Evolutionary conservation across 2,888 invertebrate species (phyloP).

Genomic region (Callinectes sapidus): DNA sequence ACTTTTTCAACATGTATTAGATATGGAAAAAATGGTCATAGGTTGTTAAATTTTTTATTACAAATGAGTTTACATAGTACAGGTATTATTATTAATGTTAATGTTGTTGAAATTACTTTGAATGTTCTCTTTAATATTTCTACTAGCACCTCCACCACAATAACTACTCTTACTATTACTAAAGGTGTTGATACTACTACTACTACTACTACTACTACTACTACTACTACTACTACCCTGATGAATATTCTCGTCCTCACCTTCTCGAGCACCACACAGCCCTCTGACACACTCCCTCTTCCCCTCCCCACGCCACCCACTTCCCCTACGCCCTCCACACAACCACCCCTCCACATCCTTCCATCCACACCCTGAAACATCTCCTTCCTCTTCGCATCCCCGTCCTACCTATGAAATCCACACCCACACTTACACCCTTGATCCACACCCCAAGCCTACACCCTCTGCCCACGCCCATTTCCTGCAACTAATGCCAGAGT

Average conservation of each 20-base stretch:
- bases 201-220: neutral
- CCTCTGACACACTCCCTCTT: neutral
- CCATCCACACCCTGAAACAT: neutral
- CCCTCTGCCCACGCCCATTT: constrained; percentile 27
- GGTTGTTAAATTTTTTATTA: neutral
- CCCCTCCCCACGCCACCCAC: neutral
- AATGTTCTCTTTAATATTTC: neutral
- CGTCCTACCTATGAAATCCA: neutral
- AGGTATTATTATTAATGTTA: neutral
- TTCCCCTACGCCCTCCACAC: neutral
- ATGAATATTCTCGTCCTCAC: neutral
- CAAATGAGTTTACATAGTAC: neutral
- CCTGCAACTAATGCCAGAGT: constrained; percentile 22
- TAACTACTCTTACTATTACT: neutral
- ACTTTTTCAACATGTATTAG: neutral
- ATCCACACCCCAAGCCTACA: neutral
- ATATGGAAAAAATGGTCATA: neutral
- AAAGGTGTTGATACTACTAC: neutral
- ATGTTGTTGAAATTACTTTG: neutral
- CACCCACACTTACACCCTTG: constrained; percentile 13
- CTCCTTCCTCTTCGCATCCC: neutral
- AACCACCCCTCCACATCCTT: neutral
- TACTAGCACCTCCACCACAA: neutral
- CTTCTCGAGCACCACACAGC: neutral
- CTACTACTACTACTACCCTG: neutral